Percentiles rank a stretch among this genome's conserved stretches.
These are phyloP conservation scores for Ctenopoma kingsleyae DNA, from an alignment of 2,797 vertebrate species.

Conservation along the genomic window DNA sequence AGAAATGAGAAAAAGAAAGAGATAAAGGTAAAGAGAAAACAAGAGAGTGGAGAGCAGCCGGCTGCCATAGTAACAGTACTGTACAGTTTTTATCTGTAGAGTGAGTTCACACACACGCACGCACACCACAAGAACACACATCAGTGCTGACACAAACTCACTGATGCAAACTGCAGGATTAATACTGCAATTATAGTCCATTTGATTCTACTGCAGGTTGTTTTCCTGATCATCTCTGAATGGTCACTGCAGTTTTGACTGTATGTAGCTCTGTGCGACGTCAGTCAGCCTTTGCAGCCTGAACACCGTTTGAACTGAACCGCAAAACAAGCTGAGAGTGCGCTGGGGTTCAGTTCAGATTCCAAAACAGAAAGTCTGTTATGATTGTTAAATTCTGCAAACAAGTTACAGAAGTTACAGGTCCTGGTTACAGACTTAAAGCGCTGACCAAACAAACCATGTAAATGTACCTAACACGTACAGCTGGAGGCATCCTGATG, in stretches of 20 bases:
- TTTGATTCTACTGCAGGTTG: no score
- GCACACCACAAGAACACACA: neutral
- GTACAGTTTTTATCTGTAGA: neutral
- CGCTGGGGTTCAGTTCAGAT: neutral
- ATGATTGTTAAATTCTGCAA: no score
- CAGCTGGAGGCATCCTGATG: no score
- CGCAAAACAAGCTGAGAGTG: neutral
- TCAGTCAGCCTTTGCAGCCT: neutral
- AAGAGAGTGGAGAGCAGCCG: neutral
- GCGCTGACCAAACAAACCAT: no score
- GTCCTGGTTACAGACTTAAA: no score
- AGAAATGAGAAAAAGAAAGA: neutral
- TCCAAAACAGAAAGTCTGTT: no score
- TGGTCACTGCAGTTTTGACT: neutral
- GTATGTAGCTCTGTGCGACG: neutral
- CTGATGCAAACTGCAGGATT: neutral
- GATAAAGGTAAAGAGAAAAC: neutral
- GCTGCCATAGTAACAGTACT: constrained; percentile 12
- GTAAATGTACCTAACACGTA: no score
- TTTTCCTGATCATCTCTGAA: neutral
- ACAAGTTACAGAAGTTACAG: no score
- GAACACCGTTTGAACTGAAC: neutral
- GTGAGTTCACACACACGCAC: neutral
- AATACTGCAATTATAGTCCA: neutral
- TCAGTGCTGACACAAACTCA: neutral